phyloP scores from a whole-genome alignment of 2,797 vertebrate genomes.

The Sus cebifrons region DNA sequence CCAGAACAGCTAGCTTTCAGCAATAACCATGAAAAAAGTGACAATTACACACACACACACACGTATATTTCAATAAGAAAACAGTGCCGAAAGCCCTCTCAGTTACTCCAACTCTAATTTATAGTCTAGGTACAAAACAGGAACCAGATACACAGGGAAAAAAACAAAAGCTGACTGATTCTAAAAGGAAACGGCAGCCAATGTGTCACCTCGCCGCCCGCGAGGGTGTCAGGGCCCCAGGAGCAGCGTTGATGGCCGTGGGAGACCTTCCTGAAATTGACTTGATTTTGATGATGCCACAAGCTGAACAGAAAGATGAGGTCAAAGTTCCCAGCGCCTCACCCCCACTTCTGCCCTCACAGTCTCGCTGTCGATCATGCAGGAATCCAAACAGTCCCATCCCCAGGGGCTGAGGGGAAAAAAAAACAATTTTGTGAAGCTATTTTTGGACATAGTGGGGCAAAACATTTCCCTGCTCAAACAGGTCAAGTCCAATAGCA shows the following conservation, averaged over 20 bases:
- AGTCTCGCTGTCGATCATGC: background rate
- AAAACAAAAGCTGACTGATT: background rate
- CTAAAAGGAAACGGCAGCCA: background rate
- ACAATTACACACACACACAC: background rate
- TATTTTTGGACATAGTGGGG: background rate
- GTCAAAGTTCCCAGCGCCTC: background rate
- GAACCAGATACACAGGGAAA: background rate
- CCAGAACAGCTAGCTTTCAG: background rate
- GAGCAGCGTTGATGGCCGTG: rapidly evolving
- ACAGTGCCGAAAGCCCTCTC: background rate
- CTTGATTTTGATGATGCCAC: background rate
- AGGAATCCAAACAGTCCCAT: background rate
- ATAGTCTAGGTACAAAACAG: background rate
- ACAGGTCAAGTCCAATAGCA: slow-evolving; percentile 72
- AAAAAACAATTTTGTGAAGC: slow-evolving; percentile 66
- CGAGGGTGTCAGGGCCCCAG: background rate
- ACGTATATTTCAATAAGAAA: background rate
- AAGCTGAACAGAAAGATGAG: background rate
- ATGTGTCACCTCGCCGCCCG: background rate
- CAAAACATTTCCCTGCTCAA: slow-evolving; percentile 78
- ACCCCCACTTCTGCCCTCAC: background rate
- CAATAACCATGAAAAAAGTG: background rate
- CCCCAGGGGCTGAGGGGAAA: slow-evolving; percentile 42
- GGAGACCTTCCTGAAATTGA: background rate
- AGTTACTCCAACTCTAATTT: background rate